phyloP scores from a whole-genome alignment of 2,888 invertebrate genomes.

The Epistrophe eligans region DNA sequence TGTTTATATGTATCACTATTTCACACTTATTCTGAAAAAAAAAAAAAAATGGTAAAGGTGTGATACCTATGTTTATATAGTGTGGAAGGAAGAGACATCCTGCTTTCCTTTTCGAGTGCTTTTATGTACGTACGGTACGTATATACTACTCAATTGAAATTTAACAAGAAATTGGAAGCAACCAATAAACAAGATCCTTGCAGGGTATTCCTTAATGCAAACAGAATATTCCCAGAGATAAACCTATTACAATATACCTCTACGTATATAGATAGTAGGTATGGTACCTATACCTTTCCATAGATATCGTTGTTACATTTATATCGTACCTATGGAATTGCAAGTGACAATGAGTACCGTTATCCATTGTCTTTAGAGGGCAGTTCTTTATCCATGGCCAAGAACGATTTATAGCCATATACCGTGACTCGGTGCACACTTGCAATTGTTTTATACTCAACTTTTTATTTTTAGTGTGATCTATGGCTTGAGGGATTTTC shows the following conservation, averaged over 20 bases:
- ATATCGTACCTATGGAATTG: conserved; percentile 52
- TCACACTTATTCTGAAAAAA: neutral
- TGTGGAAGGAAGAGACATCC: conserved; percentile 6
- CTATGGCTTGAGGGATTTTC: conserved; percentile 61
- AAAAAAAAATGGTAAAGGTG: neutral
- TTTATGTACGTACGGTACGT: neutral
- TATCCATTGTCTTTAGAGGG: conserved; percentile 62
- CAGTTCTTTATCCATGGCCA: conserved; percentile 69
- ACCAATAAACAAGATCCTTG: conserved; percentile 55
- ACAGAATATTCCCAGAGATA: conserved; percentile 4
- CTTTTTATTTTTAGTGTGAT: conserved; percentile 49
- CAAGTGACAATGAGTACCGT: conserved; percentile 70
- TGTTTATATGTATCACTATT: too few species aligned
- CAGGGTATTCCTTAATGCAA: conserved; percentile 39
- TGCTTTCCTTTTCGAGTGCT: neutral
- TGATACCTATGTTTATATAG: neutral
- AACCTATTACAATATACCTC: neutral
- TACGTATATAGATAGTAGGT: too few species aligned
- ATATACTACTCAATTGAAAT: conserved; percentile 46
- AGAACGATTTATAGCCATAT: conserved; percentile 72
- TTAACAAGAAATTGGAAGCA: conserved; percentile 48
- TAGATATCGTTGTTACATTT: conserved; percentile 17
- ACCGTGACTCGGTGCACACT: conserved; percentile 71
- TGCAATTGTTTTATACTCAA: conserved; percentile 69
- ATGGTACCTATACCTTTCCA: neutral